Base-by-base conservation (phyloP, 2,113 vertebrate genomes). In the Pangasianodon hypophthalmus region DNA sequence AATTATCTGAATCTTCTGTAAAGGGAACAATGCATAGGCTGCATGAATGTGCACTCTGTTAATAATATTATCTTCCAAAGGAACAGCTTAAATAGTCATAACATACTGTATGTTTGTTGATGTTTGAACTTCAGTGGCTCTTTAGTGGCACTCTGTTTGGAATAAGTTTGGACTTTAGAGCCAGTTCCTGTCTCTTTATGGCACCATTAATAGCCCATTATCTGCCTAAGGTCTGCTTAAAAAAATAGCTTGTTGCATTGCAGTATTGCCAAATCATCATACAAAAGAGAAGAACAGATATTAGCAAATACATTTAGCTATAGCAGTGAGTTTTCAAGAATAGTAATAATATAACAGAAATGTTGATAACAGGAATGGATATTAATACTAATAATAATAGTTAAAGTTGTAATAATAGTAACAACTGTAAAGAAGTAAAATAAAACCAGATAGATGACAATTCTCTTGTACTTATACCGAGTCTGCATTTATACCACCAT, bases 141-240 rank as follows among this genome's bases (percentile, higher is more conserved):
- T 83, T 83, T 46, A 52, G 29, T 50, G 58, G 44, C 56, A 26
- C 16, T 83, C 13, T 18, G 79, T 18, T 69, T 16, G 16, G 32
- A 48, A 67, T 26, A 58, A 5, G 48, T 50, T 29, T 88, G 79
- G 79, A 83, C 87, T 88, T 83, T 83, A 88, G 62, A 54, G 21
- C 48, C 62, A 83, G 48, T 83, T n/a, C 18, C n/a, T 64, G 18
- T 71, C n/a, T 54, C 11, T n/a, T 67, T 82, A 83, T 88, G 60
- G 60, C 41, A 69, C 21, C 19, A 52, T 88, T 88, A 81, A 81
- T 67, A 50, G 56, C n/a, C 19, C 87, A 64, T 14, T 67, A 52
- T 81, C 46, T 64, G 10, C 50, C 0, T 80, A 24, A 4, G 10
- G n/a, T 56, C 13, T 52, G 18, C 18, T 46, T 77, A 24, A 46